Conservation (phyloP, 2,113 vertebrate genomes). For the Haemorhous mexicanus region DNA sequence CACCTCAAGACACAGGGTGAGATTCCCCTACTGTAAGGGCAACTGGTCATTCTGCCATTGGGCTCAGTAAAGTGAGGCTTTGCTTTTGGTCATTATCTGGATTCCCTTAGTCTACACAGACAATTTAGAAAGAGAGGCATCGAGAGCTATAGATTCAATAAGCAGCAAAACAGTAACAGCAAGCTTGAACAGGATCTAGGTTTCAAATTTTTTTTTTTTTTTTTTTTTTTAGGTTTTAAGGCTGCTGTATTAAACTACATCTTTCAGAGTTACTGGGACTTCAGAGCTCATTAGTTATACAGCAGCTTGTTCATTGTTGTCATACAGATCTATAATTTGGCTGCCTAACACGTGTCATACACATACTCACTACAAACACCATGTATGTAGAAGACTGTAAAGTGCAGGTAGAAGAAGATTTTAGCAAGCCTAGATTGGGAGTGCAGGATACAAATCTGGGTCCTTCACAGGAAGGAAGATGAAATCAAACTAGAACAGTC, state of each 20-base stretch:
- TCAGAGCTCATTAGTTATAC: neutral
- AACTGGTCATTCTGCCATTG: neutral
- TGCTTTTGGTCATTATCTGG: neutral
- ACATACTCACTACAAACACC: neutral
- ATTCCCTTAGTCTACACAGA: neutral
- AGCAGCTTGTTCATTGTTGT: neutral
- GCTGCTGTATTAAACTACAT: neutral
- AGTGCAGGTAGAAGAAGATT: neutral
- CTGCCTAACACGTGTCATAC: neutral
- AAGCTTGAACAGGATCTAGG: neutral
- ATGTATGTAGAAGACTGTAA: rapidly evolving
- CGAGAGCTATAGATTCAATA: neutral
- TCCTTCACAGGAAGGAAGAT: neutral
- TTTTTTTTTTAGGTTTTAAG: neutral
- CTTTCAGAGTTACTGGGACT: neutral
- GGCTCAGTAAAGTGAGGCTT: neutral
- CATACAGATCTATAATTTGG: neutral
- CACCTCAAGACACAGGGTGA: neutral
- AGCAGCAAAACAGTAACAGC: neutral
- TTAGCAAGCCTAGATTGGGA: neutral
- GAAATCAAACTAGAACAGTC: neutral
- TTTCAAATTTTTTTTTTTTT: too few relatives aligned
- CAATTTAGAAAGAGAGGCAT: neutral
- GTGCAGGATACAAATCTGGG: neutral
- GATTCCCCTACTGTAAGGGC: neutral